These are phyloP conservation scores for Karalla daura DNA, from an alignment of 2,797 vertebrate species.

Conservation along the genomic window DNA sequence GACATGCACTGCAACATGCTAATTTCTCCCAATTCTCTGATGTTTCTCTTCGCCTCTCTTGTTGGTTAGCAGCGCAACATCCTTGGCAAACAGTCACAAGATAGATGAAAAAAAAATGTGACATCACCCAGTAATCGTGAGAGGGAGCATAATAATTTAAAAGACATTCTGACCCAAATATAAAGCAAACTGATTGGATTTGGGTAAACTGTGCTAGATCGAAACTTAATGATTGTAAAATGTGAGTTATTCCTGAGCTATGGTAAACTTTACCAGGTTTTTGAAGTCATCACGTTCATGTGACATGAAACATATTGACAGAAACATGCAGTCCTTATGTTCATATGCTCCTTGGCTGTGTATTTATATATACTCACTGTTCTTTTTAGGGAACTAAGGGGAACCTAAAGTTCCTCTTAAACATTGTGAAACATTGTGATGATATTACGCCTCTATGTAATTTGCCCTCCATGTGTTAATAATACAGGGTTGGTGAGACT, in stretches of 20 bases:
- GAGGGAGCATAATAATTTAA: background rate
- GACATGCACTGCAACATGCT: background rate
- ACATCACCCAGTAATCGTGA: background rate
- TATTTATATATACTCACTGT: background rate
- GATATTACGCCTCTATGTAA: conserved; percentile 45
- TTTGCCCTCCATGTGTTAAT: conserved; percentile 69
- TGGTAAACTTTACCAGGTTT: background rate
- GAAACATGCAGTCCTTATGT: conserved; percentile 1
- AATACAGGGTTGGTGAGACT: conserved; percentile 29
- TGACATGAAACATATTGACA: background rate
- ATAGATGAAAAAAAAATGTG: background rate
- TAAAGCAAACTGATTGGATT: conserved; percentile 1
- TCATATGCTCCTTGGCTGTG: background rate
- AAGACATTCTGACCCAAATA: background rate
- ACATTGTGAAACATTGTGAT: conserved; percentile 22
- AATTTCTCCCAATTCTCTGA: background rate
- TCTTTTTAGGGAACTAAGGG: conserved; percentile 1
- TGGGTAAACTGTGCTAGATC: background rate
- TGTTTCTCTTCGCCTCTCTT: background rate
- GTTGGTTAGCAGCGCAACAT: background rate
- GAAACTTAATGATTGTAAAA: background rate
- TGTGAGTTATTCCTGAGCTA: conserved; percentile 6
- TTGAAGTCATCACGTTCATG: conserved; percentile 9
- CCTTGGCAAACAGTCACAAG: background rate
- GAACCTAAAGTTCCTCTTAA: conserved; percentile 25